Evolutionary conservation across 1,140 invertebrate genomes (phyloP), one percentile per base, ranked within the genome.

Genomic region (Orchesella cincta): DNA sequence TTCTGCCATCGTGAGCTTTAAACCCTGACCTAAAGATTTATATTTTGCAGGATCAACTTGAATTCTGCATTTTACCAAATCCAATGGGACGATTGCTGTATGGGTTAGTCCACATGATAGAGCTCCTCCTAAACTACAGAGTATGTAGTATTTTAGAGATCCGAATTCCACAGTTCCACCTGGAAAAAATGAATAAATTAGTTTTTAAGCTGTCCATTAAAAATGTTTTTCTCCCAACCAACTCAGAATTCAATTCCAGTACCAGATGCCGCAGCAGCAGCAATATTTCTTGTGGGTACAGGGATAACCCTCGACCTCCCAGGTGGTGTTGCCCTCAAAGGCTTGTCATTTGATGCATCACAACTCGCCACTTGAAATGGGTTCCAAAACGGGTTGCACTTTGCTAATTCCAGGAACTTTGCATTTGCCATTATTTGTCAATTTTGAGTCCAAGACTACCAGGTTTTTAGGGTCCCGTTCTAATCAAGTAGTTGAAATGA

Each of bases 21-120:
- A 90, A 20, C 89, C 89, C 80, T 83, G 84, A 64, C 85, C 80
- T 71, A 90, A 86, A 73, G 84, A 85, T 79, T 88, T 88, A 83
- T 90, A 89, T 81, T 89, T 90, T 23, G 80, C 86, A n/a, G 88
- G 86, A 79, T 89, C 85, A 74, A 90, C 89, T 84, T 91, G 90
- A 78, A 92, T 90, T 78, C 91, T 84, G 83, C 91, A 92, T 84
- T 92, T 92, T 35, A 92, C 89, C 80, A 92, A 84, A 86, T 92
- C 91, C 34, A 92, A 85, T 1, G 91, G 91, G 1, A 90, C 89
- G 26, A 92, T 86, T 64, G 87, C 87, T 29, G 90, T 89, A 81
- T 92, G 90, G 46, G 91, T 92, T 39, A 91, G 83, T 79, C 91
- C 91, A 86, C 91, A 92, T 78, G 89, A 90, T 0, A 92, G 82